A percentile compares a stretch with the other conserved stretches of the same genome.
These are phyloP conservation scores for Heliconius hewitsoni DNA, from an alignment of 1,140 invertebrate species.

Conservation along the genomic window DNA sequence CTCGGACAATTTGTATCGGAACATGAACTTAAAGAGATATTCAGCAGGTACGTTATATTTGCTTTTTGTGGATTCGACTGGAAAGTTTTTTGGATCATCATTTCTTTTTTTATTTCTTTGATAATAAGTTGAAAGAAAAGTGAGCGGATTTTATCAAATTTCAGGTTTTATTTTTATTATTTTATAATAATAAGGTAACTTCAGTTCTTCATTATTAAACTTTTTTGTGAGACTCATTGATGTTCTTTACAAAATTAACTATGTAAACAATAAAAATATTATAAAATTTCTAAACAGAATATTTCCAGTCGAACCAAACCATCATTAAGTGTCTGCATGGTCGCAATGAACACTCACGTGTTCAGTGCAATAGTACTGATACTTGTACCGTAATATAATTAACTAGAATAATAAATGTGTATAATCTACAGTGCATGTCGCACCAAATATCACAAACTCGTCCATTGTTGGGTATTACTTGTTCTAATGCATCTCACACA, in stretches of 20 bases:
- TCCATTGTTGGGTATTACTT: slow-evolving; percentile 63
- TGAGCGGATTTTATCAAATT: no score
- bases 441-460: slow-evolving; percentile 71
- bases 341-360: slow-evolving; percentile 45
- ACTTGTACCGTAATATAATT: slow-evolving; percentile 23
- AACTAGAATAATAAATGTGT: slow-evolving; percentile 49
- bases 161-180: background rate
- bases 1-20: slow-evolving; percentile 97
- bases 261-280: background rate
- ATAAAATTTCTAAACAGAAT: slow-evolving; percentile 8
- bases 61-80: slow-evolving; percentile 38
- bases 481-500: slow-evolving; percentile 58
- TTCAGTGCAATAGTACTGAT: slow-evolving; percentile 22
- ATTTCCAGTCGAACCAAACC: slow-evolving; percentile 57
- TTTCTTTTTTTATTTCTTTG: background rate
- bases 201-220: background rate
- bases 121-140: no score
- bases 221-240: background rate
- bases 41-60: slow-evolving; percentile 90
- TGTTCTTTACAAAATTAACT: background rate
- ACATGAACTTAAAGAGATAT: slow-evolving; percentile 98
- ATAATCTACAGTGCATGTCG: slow-evolving; percentile 77
- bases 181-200: background rate
- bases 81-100: slow-evolving; percentile 27
- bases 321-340: slow-evolving; percentile 55